Evolutionary conservation across 2,888 invertebrate genomes (phyloP), one percentile per base, ranked within the genome.

Genomic region (Drosophila emarginata): DNA sequence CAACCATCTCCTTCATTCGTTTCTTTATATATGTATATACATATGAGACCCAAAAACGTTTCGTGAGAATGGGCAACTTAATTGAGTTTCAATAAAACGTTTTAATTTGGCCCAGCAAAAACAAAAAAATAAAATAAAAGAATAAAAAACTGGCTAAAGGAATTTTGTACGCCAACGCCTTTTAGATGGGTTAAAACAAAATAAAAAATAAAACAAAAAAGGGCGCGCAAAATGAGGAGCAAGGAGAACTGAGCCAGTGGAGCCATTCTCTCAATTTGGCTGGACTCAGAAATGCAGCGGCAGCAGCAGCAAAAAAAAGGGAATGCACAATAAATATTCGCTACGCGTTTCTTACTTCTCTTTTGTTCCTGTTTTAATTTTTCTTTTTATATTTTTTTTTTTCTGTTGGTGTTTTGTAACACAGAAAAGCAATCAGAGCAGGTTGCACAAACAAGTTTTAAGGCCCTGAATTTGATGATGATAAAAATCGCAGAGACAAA

Each of bases 311-410:
- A 78, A 78, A 78, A 85, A 80, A 85, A 87, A 77, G 80, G 89
- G 82, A 89, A 88, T 87, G 87, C 77, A 80, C 84, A 88, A 86
- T 87, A 88, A 88, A 88, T 84, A 87, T 87, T 88, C 84, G 89
- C 88, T 80, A 86, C 82, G 88, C 79, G 80, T 64, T 32, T 32
- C 70, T 45, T 9, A 4, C 14, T 14, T 32, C 53, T 37, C 53
- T 40, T 53, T 32, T 51, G 50, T 56, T 61, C 50, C 52, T 12
- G 28, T 28, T 28, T 26, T 23, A 40, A 18, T 5, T 40, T 52
- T 64, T 51, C 4, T 51, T 12, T 5, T 51, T 51, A 1, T n/a
- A n/a, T 9, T 50, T 21, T 9, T 4, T 18, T 23, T 9, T 50
- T 21, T 21, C 0, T 15, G 14, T 14, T 52, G 26, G 26, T 54